phyloP scores from a whole-genome alignment of 2,888 invertebrate genomes.

The Tachina fera region DNA sequence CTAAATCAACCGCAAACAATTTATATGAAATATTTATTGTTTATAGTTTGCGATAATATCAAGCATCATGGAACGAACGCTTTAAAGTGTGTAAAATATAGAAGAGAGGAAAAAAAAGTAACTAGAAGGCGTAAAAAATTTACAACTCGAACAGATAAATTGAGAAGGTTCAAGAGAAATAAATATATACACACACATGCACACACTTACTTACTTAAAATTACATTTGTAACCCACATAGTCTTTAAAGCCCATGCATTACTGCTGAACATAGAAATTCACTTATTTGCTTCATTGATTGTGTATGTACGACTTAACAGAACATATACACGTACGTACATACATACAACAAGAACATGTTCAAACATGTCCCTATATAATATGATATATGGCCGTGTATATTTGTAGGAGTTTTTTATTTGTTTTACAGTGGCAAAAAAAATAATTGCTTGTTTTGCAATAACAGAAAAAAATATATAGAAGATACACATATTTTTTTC shows the following conservation, averaged over 20 bases:
- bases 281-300: conserved; percentile 55
- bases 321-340: neutral
- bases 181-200: neutral
- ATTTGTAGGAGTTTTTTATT: neutral
- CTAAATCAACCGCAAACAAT: conserved; percentile 40
- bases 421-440: neutral
- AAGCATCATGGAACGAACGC: conserved; percentile 27
- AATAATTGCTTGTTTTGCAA: no score
- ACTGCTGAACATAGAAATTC: conserved; percentile 36
- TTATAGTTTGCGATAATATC: conserved; percentile 50
- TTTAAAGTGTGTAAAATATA: neutral
- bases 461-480: no score
- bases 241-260: conserved; percentile 8
- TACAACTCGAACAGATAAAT: conserved; percentile 8
- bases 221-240: neutral
- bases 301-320: conserved; percentile 3
- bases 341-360: neutral
- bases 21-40: conserved; percentile 60
- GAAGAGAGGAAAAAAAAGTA: conserved; percentile 2
- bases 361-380: no score
- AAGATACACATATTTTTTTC: no score
- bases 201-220: neutral
- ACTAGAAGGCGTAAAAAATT: conserved; percentile 23
- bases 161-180: neutral
- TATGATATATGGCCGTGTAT: conserved; percentile 4